Base-by-base conservation (phyloP, 2,797 vertebrate genomes). In the Onychomys leucogaster region DNA sequence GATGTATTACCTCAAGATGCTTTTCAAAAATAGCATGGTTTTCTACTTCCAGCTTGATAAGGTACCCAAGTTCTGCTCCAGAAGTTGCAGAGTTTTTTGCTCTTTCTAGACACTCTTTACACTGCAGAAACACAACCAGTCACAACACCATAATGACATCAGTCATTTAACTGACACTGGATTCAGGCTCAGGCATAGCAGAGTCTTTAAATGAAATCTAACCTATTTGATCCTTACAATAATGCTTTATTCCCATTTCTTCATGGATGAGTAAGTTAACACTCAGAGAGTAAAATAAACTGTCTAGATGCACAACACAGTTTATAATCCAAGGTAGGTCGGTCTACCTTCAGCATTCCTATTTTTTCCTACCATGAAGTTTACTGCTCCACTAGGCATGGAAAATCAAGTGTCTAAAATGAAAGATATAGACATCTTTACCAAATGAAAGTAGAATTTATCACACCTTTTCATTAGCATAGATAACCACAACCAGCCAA, bases 381-480 rank as follows among this genome's bases (percentile, higher is more conserved):
- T 82, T 77, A 57, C 41, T 41, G 78, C 59, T 91, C 2, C 3
- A 32, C 32, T 55, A 78, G 5, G 12, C 63, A 82, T 63, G 46
- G 23, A 16, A 59, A 84, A 57, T 37, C 46, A 92, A 25, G 73
- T 3, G 0, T 3, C 16, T 37, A 73, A 84, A 71, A 86, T 77
- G 13, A 94, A 96, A 82, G 16, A 82, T 46, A 84, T n/a, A 63
- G 25, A 57, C 1, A 6, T 29, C 7, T 86, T 86, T 37, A 75
- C 19, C 43, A 76, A 94, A 57, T 69, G 16, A 82, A 96, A 89
- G 25, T 57, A 21, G 19, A 87, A 29, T 83, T 95, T 82, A 59
- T 76, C 71, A 77, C 14, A 76, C 1, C 7, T 59, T 61, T 78
- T 11, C 29, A 78, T 71, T 81, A 41, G 78, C 59, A 76, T 43